A percentile compares a stretch with the other conserved stretches of the same genome.
Evolutionary conservation across 2,113 vertebrate genomes (phyloP).

Genomic region (Austrofundulus limnaeus): DNA sequence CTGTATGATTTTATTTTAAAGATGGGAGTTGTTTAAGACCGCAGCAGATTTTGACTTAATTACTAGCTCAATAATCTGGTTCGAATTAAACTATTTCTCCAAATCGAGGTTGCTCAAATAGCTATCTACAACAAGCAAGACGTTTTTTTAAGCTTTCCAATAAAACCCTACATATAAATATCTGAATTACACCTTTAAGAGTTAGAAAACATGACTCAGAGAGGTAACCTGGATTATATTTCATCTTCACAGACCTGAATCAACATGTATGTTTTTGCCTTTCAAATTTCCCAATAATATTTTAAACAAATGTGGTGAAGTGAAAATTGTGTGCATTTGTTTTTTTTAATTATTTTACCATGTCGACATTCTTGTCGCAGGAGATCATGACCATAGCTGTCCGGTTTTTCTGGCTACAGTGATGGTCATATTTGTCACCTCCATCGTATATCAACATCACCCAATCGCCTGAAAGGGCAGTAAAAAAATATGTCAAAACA

Average conservation of each 20-base stretch:
- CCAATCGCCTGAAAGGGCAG: conserved; percentile 85
- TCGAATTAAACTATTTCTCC: too few species aligned
- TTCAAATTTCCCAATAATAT: neutral
- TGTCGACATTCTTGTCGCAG: conserved; percentile 77
- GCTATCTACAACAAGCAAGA: too few species aligned
- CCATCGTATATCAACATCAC: conserved; percentile 88
- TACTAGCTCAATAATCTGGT: too few species aligned
- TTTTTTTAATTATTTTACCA: conserved; percentile 72
- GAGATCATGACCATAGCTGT: conserved; percentile 91
- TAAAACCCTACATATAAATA: too few species aligned
- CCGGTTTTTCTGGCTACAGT: conserved; percentile 83
- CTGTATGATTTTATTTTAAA: neutral
- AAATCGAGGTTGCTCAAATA: too few species aligned
- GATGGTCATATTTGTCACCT: conserved; percentile 81
- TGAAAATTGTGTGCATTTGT: neutral
- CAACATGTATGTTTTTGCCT: neutral
- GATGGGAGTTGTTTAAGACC: neutral
- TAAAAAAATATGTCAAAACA: conserved; percentile 17
- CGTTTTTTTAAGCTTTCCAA: too few species aligned
- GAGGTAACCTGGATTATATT: neutral
- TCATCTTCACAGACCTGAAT: neutral
- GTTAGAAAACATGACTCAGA: too few species aligned
- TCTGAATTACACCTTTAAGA: too few species aligned
- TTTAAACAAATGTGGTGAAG: neutral
- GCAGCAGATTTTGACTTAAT: too few species aligned